Evolutionary conservation across 2,888 invertebrate species (phyloP), one percentile per base, ranked within the genome.

Genomic region (Melieria picta): DNA sequence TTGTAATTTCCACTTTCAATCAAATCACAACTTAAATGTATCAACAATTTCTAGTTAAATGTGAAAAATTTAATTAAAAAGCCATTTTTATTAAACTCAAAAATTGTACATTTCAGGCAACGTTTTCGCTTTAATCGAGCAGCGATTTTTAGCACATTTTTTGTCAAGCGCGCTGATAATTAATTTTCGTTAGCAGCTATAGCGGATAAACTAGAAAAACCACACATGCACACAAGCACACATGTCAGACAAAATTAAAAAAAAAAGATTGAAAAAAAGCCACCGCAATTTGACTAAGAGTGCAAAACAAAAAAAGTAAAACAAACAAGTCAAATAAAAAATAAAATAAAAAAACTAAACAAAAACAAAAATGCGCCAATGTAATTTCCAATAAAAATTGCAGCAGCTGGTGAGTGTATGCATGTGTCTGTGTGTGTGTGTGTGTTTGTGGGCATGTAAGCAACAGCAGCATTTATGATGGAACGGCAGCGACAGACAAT

Each of bases 401-500:
- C 42, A 61, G 61, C 67, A 16, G 42, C 42, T 13, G 10, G 4
- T n/a, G 7, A 13, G 9, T 16, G 13, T 9, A 10, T 43, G 52
- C 30, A 30, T 50, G n/a, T 63, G n/a, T 42, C n/a, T 5, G 43
- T 64, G 43, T 9, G 64, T 52, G 42, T 7, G 11, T 48, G 48
- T 48, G 48, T 7, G 11, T 48, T 30, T 48, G 48, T 30, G 42
- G 16, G 16, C 7, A 5, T 62, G 48, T 48, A 30, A 30, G 30
- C 30, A 30, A 30, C 2, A 30, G 2, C 30, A 30, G 30, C 48
- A 13, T 55, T 55, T 52, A 57, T 67, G 60, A 60, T 58, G 58
- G 52, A 67, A 67, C 52, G 60, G 52, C 52, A 16, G 67, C 67
- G 61, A 52, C 69, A 70, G 69, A 70, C 69, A 63, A 11, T 16